phyloP scores from a whole-genome alignment of 2,888 invertebrate genomes.

The Cataglyphis albicans region DNA sequence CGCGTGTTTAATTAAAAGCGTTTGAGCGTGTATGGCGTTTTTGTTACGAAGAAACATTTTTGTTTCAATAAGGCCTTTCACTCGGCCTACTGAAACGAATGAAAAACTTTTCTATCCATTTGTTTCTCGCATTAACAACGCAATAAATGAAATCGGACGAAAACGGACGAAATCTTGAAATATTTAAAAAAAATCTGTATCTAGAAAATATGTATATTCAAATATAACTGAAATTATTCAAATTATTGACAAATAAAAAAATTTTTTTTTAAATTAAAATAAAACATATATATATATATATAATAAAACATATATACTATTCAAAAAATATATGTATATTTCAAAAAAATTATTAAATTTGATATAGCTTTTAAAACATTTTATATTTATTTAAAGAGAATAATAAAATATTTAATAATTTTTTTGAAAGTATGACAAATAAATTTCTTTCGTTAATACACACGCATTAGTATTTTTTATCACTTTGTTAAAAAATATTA shows the following conservation, averaged over 20 bases:
- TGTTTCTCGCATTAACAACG: background rate
- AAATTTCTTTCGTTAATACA: background rate
- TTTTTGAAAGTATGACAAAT: background rate
- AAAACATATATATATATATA: background rate
- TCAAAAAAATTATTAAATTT: background rate
- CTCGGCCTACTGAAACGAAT: conserved; percentile 27
- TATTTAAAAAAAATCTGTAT: conserved; percentile 22
- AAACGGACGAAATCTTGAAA: background rate
- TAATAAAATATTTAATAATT: too few species aligned
- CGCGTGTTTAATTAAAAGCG: conserved; percentile 44
- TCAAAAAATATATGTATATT: background rate
- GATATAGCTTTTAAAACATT: background rate
- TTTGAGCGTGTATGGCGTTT: conserved; percentile 35
- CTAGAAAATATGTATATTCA: background rate
- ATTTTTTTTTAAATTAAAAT: background rate
- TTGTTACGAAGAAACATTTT: conserved; percentile 34
- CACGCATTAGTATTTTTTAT: background rate
- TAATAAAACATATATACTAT: background rate
- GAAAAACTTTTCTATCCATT: conserved; percentile 36
- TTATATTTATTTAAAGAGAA: background rate
- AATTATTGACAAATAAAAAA: background rate
- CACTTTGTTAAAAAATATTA: background rate
- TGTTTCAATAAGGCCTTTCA: conserved; percentile 34
- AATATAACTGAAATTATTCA: background rate
- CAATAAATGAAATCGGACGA: too few species aligned